Evolutionary conservation across 1,140 invertebrate genomes (phyloP), one percentile per base, ranked within the genome.

Genomic region (Ostrea edulis): DNA sequence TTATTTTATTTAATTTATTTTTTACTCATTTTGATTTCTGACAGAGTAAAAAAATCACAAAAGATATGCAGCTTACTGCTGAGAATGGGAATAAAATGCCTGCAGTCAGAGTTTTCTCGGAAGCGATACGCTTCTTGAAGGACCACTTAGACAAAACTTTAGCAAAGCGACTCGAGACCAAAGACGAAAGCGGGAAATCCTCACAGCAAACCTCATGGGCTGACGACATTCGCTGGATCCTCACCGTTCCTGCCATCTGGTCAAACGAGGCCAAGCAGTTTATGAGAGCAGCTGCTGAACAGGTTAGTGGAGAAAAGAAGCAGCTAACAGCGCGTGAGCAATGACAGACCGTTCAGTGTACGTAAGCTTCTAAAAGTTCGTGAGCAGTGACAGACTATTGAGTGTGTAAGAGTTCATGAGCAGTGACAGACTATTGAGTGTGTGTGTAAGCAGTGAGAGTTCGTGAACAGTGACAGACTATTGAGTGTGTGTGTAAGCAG

Each of bases 231-330:
- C 81, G 58, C 14, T 87, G 82, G 86, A 82, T 87, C 9, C 71
- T 87, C 22, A 87, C 86, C 8, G 58, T 87, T 25, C 86, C 86
- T 29, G 86, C 86, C 20, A 87, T 87, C 8, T 87, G 86, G 86
- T 62, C 55, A 54, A 58, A 84, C 44, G 55, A 87, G 20, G 86
- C 86, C 11, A 87, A 87, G 54, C 86, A 87, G 81, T 87, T 87
- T 53, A 87, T 87, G 86, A 83, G 86, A n/a, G 53, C 44, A 68
- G 55, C 86, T 12, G 86, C 86, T 11, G 22, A 53, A 52, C 9
- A 68, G 86, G 86, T 87, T 35, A 52, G 12, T 83, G 14, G 1
- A 20, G 2, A 62, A 62, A 62, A 62, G n/a, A 62, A 12, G 55
- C 55, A 62, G 35, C 5, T 44, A 5, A 44, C 35, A 44, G 35